These are phyloP conservation scores for Strongylocentrotus purpuratus DNA, from an alignment of 35 echinoderm and acorn worm genomes.

Conservation along the genomic window DNA sequence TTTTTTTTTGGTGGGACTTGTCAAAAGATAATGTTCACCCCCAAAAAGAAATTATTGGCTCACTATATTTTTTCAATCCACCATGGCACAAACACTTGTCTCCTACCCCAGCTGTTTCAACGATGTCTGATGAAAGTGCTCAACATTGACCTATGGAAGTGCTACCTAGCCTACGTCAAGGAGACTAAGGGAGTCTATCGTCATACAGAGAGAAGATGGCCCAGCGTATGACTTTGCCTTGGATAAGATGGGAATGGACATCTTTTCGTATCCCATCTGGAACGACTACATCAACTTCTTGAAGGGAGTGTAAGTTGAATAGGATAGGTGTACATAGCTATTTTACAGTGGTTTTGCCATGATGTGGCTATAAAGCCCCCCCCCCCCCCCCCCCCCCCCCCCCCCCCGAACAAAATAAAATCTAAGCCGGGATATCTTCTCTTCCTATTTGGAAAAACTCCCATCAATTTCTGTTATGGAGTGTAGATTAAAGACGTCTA, in stretches of 20 bases:
- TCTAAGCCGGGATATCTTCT: no score
- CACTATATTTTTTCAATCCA: no score
- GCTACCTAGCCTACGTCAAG: constrained; percentile 94
- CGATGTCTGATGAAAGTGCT: constrained; percentile 98
- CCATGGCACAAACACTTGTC: constrained; percentile 10
- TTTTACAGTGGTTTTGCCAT: no score
- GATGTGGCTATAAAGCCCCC: no score
- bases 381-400: no score
- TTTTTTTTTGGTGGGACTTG: no score
- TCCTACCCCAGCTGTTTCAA: constrained; percentile 80
- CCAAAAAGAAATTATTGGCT: no score
- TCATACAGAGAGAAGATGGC: constrained; percentile 99
- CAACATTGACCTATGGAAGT: constrained; percentile 99
- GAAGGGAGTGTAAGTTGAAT: constrained; percentile 95
- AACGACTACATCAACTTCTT: constrained; percentile 87
- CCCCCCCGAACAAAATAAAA: no score
- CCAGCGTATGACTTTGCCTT: constrained; percentile 98
- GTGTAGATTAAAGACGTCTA: no score
- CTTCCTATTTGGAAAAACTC: no score
- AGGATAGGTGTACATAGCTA: not conserved
- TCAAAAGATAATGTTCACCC: no score
- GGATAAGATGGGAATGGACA: constrained; percentile 99
- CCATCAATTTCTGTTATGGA: no score
- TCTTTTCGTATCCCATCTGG: constrained; percentile 91
- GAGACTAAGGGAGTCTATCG: constrained; percentile 89